Evolutionary conservation across 1,140 invertebrate genomes (phyloP).

Genomic region (Pseudomyrmex concolor): DNA sequence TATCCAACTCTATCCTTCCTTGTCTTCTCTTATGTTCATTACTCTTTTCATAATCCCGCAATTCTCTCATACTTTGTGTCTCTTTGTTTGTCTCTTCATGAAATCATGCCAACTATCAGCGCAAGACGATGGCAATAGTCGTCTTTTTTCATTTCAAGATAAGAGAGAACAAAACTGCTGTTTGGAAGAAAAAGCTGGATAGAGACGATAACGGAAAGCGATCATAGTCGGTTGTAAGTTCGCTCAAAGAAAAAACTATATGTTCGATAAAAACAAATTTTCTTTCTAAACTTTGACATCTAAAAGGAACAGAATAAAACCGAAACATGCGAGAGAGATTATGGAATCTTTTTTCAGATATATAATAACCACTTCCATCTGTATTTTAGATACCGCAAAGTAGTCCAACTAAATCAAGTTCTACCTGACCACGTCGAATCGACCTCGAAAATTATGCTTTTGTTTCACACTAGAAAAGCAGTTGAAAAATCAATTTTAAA

Average conservation of each 20-base stretch:
- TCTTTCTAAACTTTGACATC: neutral
- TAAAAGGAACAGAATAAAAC: neutral
- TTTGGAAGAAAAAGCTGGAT: neutral
- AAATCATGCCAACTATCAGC: constrained; percentile 5
- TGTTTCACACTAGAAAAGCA: neutral
- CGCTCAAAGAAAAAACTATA: neutral
- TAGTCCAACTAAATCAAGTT: too few relatives aligned
- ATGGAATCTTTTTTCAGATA: constrained; percentile 7
- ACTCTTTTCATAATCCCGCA: constrained; percentile 39
- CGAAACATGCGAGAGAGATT: constrained; percentile 32
- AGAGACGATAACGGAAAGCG: neutral
- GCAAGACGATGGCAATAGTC: constrained; percentile 32
- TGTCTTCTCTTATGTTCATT: neutral
- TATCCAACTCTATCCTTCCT: constrained; percentile 27
- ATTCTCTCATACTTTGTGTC: constrained; percentile 48
- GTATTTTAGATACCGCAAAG: neutral
- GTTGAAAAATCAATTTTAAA: neutral
- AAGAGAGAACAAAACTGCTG: constrained; percentile 53
- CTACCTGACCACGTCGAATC: constrained; percentile 9
- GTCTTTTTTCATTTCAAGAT: constrained; percentile 62
- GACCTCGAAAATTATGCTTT: neutral
- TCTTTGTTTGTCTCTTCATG: constrained; percentile 47
- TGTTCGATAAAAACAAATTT: constrained; percentile 27
- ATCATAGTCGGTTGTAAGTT: constrained; percentile 31
- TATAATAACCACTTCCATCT: constrained; percentile 23